Evolutionary conservation across 2,888 invertebrate species (phyloP).

Genomic region (Phortica okadai): DNA sequence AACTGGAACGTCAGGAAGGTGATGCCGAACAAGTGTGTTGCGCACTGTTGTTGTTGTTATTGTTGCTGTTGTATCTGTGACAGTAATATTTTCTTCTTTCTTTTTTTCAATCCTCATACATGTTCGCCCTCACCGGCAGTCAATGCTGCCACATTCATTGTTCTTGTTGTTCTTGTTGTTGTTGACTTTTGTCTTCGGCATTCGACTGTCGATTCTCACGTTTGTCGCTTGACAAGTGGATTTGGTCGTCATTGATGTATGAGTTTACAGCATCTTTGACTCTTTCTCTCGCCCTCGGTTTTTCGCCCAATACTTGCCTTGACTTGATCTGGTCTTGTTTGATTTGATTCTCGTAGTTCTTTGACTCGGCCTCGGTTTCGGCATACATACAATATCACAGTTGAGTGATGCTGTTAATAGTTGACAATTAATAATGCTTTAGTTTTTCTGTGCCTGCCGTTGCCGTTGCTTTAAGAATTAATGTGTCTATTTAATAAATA

Average conservation of each 20-base stretch:
- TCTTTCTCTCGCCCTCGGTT: slow-evolving; percentile 7
- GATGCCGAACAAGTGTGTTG: neutral
- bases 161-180: slow-evolving; percentile 52
- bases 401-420: slow-evolving; percentile 68
- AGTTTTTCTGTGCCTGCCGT: neutral
- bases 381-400: slow-evolving; percentile 56
- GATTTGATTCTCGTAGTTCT: neutral
- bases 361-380: slow-evolving; percentile 34
- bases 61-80: neutral
- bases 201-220: slow-evolving; percentile 62
- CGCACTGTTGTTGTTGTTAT: neutral
- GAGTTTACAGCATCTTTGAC: slow-evolving; percentile 58
- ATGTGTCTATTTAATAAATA: slow-evolving; percentile 35
- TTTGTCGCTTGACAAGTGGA: slow-evolving; percentile 68
- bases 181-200: slow-evolving; percentile 46
- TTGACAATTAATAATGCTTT: slow-evolving; percentile 59
- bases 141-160: slow-evolving; percentile 34
- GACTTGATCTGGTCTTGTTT: slow-evolving; percentile 4
- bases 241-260: slow-evolving; percentile 70
- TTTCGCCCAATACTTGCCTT: slow-evolving; percentile 24
- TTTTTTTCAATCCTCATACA: neutral
- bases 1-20: neutral
- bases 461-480: slow-evolving; percentile 2
- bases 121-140: neutral
- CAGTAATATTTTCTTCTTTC: slow-evolving; percentile 2